Evolutionary conservation across 2,113 vertebrate species (phyloP).

Genomic region (Steatornis caripensis): DNA sequence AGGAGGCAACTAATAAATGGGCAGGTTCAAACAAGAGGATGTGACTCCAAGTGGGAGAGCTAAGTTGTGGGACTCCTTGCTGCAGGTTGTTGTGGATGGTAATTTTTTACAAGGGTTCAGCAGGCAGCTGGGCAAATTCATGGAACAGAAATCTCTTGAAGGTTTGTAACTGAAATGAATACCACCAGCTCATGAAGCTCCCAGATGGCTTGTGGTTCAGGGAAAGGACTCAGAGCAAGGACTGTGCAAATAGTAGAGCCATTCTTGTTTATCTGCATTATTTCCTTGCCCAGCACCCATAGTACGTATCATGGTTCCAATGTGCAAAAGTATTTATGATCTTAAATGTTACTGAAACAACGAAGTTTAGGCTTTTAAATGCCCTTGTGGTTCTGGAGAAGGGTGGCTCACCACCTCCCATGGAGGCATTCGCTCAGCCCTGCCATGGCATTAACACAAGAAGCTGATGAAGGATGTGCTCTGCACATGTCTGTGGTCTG

Average conservation of each 20-base stretch:
- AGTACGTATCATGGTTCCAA: background rate
- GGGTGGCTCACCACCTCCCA: background rate
- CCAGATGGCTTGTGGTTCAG: background rate
- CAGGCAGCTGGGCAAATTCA: background rate
- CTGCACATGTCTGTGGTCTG: accelerated
- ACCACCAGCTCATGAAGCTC: background rate
- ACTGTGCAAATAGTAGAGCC: background rate
- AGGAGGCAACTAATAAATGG: background rate
- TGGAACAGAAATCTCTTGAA: background rate
- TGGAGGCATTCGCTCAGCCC: background rate
- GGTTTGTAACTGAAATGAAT: background rate
- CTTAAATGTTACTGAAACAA: background rate
- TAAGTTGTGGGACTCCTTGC: background rate
- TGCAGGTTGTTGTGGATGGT: background rate
- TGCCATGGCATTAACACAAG: background rate
- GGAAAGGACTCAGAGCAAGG: background rate
- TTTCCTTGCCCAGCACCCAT: background rate
- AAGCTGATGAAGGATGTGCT: background rate
- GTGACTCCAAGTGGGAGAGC: background rate
- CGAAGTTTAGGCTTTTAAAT: background rate
- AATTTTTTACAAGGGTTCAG: background rate
- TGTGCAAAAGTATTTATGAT: background rate
- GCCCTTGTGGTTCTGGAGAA: background rate
- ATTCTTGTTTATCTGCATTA: background rate
- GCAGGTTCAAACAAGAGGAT: background rate